These are phyloP conservation scores for Heliconius himera DNA, from an alignment of 1,140 invertebrate species.

Conservation along the genomic window DNA sequence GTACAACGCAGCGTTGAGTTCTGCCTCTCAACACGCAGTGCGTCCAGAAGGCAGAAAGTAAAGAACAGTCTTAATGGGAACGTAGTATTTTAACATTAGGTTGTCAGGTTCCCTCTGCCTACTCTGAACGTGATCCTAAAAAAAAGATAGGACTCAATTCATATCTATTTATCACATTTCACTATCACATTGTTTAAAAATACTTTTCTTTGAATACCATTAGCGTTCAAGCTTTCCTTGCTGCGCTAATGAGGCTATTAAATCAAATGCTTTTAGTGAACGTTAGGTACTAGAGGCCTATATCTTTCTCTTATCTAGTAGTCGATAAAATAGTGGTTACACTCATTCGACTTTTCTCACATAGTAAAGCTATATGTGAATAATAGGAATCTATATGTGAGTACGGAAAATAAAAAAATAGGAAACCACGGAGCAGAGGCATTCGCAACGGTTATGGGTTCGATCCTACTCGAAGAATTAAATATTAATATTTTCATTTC, in stretches of 20 bases:
- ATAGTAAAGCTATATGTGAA: not conserved
- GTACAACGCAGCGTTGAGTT: no score
- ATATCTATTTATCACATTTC: constrained; percentile 20
- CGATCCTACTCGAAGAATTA: no score
- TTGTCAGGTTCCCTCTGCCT: not conserved
- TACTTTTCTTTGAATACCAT: constrained; percentile 23
- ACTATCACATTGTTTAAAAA: constrained; percentile 21
- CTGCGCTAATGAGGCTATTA: constrained; percentile 37
- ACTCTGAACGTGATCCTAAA: no score
- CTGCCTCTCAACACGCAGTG: no score
- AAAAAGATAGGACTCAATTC: no score
- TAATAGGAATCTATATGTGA: constrained; percentile 5
- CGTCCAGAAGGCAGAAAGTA: no score
- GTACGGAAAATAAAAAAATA: not conserved
- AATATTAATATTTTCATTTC: no score
- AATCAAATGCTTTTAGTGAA: constrained; percentile 40
- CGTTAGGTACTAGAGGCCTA: constrained; percentile 22
- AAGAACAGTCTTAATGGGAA: no score
- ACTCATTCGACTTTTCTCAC: not conserved
- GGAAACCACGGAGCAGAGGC: no score
- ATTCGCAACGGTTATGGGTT: no score
- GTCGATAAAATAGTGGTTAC: not conserved
- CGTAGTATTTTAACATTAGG: not conserved
- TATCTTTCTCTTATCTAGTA: constrained; percentile 27
- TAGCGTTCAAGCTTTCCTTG: constrained; percentile 25